These are phyloP conservation scores for Hoplias malabaricus DNA, from an alignment of 2,113 vertebrate genomes.

Conservation along the genomic window DNA sequence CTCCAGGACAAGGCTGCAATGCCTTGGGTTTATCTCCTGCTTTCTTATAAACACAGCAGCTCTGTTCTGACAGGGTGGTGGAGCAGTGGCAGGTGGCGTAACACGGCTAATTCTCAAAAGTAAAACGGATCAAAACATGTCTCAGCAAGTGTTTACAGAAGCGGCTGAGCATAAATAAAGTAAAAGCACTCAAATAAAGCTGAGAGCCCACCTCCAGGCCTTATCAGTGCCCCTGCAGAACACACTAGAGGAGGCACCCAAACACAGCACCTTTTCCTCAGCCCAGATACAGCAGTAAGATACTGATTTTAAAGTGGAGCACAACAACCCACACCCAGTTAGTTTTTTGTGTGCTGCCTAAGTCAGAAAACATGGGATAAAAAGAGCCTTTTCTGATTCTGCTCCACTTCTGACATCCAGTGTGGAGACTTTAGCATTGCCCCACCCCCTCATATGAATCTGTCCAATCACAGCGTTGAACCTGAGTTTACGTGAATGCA, in stretches of 20 bases:
- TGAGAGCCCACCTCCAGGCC: background rate
- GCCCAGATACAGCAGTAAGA: background rate
- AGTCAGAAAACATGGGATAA: too few species aligned
- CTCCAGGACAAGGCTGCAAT: background rate
- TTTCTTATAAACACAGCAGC: background rate
- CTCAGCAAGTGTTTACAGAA: conserved; percentile 1
- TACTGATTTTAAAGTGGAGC: background rate
- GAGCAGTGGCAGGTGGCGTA: background rate
- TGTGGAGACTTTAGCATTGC: too few species aligned
- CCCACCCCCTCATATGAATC: too few species aligned
- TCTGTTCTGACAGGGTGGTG: background rate
- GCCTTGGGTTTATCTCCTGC: background rate
- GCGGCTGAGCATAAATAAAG: background rate
- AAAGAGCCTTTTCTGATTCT: too few species aligned
- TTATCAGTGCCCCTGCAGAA: background rate
- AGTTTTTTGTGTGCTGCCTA: too few species aligned
- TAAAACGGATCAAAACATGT: conserved; percentile 26
- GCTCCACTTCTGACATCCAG: too few species aligned
- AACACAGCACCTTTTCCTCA: background rate
- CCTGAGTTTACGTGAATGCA: too few species aligned
- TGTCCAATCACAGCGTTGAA: too few species aligned
- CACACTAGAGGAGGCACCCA: background rate
- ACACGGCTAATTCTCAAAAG: background rate
- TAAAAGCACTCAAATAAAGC: conserved; percentile 9
- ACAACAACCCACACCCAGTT: too few species aligned